phyloP scores from a whole-genome alignment of 92 coral and sea anemone species.

The Actinernus sp. region DNA sequence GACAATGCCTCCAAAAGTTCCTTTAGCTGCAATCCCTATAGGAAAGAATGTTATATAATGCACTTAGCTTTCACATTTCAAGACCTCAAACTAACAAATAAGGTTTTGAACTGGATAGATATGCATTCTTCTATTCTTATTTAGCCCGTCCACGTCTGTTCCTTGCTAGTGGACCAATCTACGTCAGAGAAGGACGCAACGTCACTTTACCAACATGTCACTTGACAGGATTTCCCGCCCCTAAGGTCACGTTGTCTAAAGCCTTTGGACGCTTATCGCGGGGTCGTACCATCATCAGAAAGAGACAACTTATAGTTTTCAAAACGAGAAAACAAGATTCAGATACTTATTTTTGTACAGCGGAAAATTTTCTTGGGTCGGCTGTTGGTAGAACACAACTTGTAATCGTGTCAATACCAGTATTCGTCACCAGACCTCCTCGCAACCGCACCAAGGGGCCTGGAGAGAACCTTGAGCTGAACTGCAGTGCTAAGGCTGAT shows the following conservation, averaged over 20 bases:
- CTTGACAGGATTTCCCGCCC: slow-evolving; percentile 20
- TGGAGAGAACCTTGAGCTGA: no score
- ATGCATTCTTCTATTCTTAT: not conserved
- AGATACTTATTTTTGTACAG: slow-evolving; percentile 7
- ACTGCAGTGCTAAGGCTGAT: no score
- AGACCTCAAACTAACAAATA: no score
- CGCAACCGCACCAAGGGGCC: no score
- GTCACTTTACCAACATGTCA: slow-evolving; percentile 35
- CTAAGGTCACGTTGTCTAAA: slow-evolving; percentile 16
- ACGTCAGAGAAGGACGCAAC: slow-evolving; percentile 10
- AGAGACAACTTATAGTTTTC: not conserved
- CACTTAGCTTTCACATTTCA: no score
- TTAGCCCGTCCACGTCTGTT: not conserved
- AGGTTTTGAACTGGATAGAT: no score
- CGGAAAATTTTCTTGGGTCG: slow-evolving; percentile 8
- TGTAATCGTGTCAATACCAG: slow-evolving; percentile 18
- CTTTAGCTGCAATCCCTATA: no score
- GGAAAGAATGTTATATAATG: no score
- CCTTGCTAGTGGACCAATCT: not conserved
- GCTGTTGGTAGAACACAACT: not conserved
- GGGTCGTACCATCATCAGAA: not conserved
- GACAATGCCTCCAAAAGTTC: no score
- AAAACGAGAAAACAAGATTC: slow-evolving; percentile 1
- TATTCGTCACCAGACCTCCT: no score
- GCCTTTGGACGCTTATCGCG: slow-evolving; percentile 17